phyloP scores from a whole-genome alignment of 2,888 invertebrate species.

The Cepaea hortensis region DNA sequence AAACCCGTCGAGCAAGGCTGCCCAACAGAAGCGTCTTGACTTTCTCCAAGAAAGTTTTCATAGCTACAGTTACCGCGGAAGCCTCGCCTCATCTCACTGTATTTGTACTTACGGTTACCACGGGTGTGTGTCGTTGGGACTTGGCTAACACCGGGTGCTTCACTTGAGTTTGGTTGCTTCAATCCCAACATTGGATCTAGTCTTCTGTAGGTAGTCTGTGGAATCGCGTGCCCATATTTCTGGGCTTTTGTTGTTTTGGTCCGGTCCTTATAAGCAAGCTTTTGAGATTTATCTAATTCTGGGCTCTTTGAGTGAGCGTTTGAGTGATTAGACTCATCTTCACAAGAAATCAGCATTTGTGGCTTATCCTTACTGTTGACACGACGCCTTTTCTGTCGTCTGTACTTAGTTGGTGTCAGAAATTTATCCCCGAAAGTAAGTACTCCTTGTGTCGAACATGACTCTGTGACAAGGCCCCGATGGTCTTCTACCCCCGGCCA shows the following conservation, averaged over 20 bases:
- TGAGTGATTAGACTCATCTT: not conserved
- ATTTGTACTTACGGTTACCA: too few species aligned
- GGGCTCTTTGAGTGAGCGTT: not conserved
- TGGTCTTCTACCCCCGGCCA: not conserved
- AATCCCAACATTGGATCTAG: not conserved
- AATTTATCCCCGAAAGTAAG: slow-evolving; percentile 12
- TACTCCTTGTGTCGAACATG: not conserved
- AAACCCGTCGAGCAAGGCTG: not conserved
- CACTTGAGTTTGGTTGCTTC: not conserved
- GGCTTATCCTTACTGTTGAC: not conserved
- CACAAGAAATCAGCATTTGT: not conserved
- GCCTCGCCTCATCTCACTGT: too few species aligned
- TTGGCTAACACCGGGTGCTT: not conserved
- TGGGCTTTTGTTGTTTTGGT: not conserved
- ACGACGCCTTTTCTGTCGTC: not conserved
- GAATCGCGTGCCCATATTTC: not conserved
- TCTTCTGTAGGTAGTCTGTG: not conserved
- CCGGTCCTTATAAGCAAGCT: not conserved
- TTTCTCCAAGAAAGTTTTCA: not conserved
- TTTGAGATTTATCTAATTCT: not conserved
- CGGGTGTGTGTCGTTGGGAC: too few species aligned
- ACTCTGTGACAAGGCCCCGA: not conserved
- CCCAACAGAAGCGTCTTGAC: not conserved
- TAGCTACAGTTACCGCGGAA: too few species aligned
- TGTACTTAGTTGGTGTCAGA: slow-evolving; percentile 36